Base-by-base conservation (phyloP, 2,797 vertebrate genomes). In the Paguma larvata region DNA sequence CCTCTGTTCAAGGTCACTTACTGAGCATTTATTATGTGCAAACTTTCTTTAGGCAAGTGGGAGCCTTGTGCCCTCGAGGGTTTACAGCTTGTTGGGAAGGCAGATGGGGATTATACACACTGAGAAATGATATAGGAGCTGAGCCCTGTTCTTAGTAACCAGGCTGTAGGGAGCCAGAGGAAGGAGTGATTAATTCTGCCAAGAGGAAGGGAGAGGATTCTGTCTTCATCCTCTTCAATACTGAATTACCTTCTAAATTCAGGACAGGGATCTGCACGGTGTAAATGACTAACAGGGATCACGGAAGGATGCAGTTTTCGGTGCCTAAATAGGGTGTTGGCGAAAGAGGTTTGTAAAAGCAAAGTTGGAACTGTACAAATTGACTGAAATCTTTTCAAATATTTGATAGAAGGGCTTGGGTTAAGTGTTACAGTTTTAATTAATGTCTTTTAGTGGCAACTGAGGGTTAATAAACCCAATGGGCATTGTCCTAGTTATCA, bases 401-500 rank as follows among this genome's bases (percentile, higher is more conserved):
- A 56, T 56, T 91, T 95, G 89, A 44, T 73, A 96, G 83, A 73
- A 84, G 91, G 83, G 59, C 59, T 32, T 67, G 85, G 19, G 46
- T 8, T 2, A 89, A 83, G 80, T 91, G 34, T 82, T 95, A 44
- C 23, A 46, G 79, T 96, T 96, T 82, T 78, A 51, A 94, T 97
- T 95, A 53, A 62, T 88, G 32, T n/a, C 62, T 93, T 96, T 97
- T 93, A 92, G 94, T 73, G 92, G 14, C 27, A n/a, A 23, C 27
- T 62, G 79, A 68, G 73, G 85, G 91, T 89, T 97, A 94, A 96
- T 94, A 90, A 73, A 88, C 82, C 80, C 88, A 84, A 51, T 48
- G 30, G 91, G 11, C 77, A 75, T 85, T 97, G 88, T 94, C 38
- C 79, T 95, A 77, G 67, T 89, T 77, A 68, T 97, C 89, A 96